Conservation (phyloP, 2,797 vertebrate genomes). For the Eptatretus atami region DNA sequence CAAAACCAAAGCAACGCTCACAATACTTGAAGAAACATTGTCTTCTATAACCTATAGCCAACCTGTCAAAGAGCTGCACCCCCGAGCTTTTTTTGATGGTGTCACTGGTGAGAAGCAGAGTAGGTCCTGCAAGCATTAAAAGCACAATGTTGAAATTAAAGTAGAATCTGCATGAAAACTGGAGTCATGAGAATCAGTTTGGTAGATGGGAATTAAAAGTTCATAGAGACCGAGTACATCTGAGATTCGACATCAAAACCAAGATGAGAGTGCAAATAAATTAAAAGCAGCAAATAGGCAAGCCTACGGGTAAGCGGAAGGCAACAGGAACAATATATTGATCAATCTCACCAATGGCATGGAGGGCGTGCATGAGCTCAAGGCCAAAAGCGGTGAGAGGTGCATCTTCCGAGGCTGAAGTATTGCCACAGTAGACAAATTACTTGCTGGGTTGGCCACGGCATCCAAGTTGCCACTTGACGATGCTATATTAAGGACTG, state of each 20-base stretch:
- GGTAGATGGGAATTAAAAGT: too few species aligned
- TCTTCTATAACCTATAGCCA: constrained; percentile 9
- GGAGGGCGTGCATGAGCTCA: constrained; percentile 55
- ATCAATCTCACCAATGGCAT: constrained; percentile 26
- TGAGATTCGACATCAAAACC: too few species aligned
- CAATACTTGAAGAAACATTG: too few species aligned
- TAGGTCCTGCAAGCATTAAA: constrained; percentile 22
- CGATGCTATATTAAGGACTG: constrained; percentile 6
- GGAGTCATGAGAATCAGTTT: too few species aligned
- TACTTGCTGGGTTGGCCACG: constrained; percentile 39
- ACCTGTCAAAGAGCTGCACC: constrained; percentile 65
- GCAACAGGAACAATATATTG: too few species aligned
- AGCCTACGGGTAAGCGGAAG: too few species aligned
- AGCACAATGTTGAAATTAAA: neutral
- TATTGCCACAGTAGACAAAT: constrained; percentile 50
- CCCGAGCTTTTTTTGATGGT: constrained; percentile 48
- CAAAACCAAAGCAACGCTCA: too few species aligned
- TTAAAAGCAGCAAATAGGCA: too few species aligned
- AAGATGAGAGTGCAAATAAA: too few species aligned
- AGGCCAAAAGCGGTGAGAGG: constrained; percentile 46
- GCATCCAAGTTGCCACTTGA: constrained; percentile 41
- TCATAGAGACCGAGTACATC: too few species aligned
- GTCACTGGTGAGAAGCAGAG: constrained; percentile 52
- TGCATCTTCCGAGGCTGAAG: constrained; percentile 54
- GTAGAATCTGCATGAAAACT: too few species aligned